phyloP scores from a whole-genome alignment of 2,113 vertebrate genomes.

The Microtus richardsoni region DNA sequence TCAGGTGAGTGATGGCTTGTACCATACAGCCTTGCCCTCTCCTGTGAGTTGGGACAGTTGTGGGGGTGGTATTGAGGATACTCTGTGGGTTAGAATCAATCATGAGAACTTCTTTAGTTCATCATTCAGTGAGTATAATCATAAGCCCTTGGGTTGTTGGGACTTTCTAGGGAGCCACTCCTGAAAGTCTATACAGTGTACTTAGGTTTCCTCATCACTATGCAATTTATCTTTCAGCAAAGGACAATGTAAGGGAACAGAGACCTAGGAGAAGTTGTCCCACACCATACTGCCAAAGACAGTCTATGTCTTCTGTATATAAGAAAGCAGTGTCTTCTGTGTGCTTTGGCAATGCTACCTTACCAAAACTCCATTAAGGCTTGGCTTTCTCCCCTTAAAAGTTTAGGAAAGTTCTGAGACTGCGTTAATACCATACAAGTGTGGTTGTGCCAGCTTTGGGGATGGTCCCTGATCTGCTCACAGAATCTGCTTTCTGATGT shows the following conservation, averaged over 20 bases:
- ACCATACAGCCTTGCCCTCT: background rate
- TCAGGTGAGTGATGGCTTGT: background rate
- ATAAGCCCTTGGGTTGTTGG: background rate
- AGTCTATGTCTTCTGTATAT: background rate
- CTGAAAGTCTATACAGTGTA: background rate
- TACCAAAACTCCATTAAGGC: background rate
- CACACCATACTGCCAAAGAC: background rate
- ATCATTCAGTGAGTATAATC: background rate
- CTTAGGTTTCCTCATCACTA: background rate
- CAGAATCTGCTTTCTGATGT: background rate
- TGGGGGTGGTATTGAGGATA: background rate
- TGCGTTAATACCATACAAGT: background rate
- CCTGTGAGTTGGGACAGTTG: background rate
- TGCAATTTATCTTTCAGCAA: background rate
- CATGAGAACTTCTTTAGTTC: background rate
- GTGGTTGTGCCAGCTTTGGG: background rate
- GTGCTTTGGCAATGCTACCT: background rate
- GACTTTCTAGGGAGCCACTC: background rate
- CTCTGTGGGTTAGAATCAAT: background rate
- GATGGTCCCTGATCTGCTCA: no score
- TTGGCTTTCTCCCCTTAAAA: background rate
- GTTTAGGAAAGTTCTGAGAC: background rate
- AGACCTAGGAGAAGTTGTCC: background rate
- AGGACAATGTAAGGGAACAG: background rate
- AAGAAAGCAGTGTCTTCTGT: background rate